phyloP scores from a whole-genome alignment of 1,140 invertebrate genomes.

The Temnothorax longispinosus region DNA sequence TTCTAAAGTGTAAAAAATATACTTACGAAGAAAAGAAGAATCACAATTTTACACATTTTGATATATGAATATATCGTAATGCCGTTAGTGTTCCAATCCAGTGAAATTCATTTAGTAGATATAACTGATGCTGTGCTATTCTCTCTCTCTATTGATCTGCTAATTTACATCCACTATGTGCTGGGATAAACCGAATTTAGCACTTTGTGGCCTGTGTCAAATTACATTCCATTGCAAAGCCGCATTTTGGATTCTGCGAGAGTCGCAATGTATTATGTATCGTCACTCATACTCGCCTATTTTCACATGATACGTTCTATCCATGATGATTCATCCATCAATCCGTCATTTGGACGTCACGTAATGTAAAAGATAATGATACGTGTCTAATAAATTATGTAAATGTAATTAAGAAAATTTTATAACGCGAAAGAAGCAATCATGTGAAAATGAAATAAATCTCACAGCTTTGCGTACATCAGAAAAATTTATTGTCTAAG shows the following conservation, averaged over 20 bases:
- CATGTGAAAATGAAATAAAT: conserved; percentile 17
- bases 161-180: neutral
- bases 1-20: neutral
- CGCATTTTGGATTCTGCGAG: conserved; percentile 16
- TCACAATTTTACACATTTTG: neutral
- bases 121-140: neutral
- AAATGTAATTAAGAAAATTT: neutral
- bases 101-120: neutral
- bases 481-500: conserved; percentile 15
- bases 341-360: neutral
- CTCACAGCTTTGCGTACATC: neutral
- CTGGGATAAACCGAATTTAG: conserved; percentile 17
- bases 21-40: neutral
- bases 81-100: neutral
- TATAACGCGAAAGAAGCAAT: neutral
- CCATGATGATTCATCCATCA: neutral
- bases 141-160: neutral
- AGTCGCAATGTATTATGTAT: conserved; percentile 13
- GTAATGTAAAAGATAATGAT: neutral
- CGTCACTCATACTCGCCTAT: conserved; percentile 3
- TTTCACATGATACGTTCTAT: conserved; percentile 26
- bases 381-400: neutral
- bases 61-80: neutral
- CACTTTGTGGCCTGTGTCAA: neutral
- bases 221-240: conserved; percentile 10